Percentiles rank a stretch among this genome's conserved stretches.
Evolutionary conservation across 2,888 invertebrate species (phyloP).

Genomic region (Phaonia tiefii): DNA sequence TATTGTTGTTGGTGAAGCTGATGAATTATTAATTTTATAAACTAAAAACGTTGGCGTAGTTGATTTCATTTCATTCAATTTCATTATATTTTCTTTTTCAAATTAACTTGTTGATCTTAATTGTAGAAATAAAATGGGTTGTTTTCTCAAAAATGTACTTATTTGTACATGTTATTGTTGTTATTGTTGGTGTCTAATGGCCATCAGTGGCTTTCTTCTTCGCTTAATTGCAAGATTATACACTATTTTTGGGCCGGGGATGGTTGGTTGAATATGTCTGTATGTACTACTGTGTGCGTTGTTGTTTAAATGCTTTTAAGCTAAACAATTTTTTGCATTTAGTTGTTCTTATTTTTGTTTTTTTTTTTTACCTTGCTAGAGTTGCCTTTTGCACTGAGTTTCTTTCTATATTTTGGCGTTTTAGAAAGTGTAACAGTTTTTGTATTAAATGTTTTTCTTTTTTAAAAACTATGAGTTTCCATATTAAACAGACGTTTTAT

Average conservation of each 20-base stretch:
- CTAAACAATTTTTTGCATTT: background rate
- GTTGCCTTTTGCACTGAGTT: background rate
- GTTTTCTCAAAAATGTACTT: constrained; percentile 1
- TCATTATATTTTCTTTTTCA: no score
- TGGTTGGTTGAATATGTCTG: background rate
- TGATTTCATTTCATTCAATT: no score
- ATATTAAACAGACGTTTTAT: no score
- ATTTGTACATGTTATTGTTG: background rate
- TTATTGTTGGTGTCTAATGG: no score
- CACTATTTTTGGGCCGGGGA: background rate
- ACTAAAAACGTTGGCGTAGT: no score
- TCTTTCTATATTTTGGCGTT: background rate
- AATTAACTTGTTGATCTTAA: background rate
- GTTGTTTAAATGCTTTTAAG: background rate
- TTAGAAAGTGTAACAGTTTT: no score
- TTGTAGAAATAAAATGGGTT: background rate
- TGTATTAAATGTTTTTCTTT: no score
- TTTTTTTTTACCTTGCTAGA: background rate
- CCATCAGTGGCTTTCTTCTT: background rate
- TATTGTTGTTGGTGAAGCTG: background rate
- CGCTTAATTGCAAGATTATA: background rate
- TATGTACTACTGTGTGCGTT: background rate
- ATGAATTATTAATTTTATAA: background rate
- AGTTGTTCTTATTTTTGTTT: background rate
- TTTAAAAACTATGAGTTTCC: no score